These are phyloP conservation scores for Nephrotoma flavescens DNA, from an alignment of 2,888 invertebrate species.

Conservation along the genomic window DNA sequence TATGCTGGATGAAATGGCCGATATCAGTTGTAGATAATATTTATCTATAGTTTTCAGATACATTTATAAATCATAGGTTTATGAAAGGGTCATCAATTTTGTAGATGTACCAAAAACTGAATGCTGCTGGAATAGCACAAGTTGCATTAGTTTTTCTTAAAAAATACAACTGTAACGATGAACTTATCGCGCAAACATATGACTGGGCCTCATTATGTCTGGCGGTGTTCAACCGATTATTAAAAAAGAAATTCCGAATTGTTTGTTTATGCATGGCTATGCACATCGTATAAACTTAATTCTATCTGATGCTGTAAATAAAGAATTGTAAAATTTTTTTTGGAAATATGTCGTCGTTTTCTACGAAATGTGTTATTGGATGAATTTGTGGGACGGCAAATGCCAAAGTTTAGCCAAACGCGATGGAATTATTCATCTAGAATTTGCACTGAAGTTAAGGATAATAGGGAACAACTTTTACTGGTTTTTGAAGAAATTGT, in stretches of 20 bases:
- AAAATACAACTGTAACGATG: not conserved
- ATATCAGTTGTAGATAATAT: not conserved
- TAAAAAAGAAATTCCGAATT: too few relatives aligned
- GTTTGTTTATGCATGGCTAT: too few relatives aligned
- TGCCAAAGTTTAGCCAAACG: not conserved
- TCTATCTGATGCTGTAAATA: not conserved
- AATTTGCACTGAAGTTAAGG: not conserved
- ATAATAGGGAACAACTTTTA: not conserved
- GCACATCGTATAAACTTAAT: not conserved
- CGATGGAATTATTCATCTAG: not conserved
- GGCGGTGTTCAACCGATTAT: not conserved
- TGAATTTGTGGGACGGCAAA: too few relatives aligned
- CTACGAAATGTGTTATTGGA: too few relatives aligned
- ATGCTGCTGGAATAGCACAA: not conserved
- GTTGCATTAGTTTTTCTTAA: not conserved
- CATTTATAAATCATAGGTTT: not conserved
- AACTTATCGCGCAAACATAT: not conserved
- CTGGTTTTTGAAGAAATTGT: not conserved
- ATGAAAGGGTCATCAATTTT: not conserved
- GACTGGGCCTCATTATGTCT: not conserved
- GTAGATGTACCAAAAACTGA: not conserved
- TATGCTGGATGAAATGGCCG: not conserved
- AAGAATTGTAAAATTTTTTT: not conserved
- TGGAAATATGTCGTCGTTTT: not conserved
- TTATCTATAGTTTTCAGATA: not conserved